A percentile compares a stretch with the other conserved stretches of the same genome.
Conservation (phyloP, 2,113 vertebrate genomes). For the Notiomystis cincta region DNA sequence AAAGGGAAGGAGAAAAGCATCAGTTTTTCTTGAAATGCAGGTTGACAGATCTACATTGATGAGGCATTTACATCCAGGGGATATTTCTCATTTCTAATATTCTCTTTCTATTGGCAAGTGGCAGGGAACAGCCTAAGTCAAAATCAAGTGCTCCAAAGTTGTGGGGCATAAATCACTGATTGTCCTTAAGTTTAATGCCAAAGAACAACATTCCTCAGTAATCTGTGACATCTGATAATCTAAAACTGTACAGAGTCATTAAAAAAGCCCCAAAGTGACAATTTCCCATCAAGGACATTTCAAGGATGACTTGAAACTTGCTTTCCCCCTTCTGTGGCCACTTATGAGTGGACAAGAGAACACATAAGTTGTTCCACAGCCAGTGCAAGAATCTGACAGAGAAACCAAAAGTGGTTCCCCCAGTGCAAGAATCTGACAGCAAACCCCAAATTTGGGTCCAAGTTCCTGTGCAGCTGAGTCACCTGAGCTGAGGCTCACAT, state of each 20-base stretch:
- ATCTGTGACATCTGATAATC: background rate
- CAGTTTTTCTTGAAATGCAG: background rate
- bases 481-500: background rate
- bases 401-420: background rate
- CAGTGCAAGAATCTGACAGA: background rate
- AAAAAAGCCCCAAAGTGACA: accelerated
- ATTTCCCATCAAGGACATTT: background rate
- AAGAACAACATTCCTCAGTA: background rate
- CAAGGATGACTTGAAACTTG: background rate
- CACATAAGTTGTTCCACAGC: background rate
- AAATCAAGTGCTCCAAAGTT: background rate
- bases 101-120: background rate
- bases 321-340: background rate
- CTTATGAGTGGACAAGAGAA: background rate
- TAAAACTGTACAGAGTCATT: background rate
- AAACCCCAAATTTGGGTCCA: background rate
- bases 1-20: background rate
- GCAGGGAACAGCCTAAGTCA: background rate
- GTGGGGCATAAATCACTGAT: background rate
- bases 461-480: background rate
- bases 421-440: background rate
- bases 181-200: background rate
- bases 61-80: background rate
- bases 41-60: background rate
- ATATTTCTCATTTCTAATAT: background rate